phyloP scores from a whole-genome alignment of 2,797 vertebrate species.

The Staurois parvus region DNA sequence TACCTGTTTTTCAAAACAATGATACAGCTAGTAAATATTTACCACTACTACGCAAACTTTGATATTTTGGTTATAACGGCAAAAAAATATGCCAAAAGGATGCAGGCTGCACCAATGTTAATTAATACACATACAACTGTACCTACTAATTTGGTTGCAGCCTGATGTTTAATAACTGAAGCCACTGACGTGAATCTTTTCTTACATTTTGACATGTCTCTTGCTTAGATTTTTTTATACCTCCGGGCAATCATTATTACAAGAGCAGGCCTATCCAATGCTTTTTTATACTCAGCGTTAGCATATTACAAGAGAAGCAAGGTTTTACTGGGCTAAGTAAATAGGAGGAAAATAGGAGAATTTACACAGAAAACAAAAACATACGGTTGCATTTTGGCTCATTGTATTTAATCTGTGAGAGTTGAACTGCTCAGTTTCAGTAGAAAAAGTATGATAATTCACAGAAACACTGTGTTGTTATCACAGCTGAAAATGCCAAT shows the following conservation, averaged over 20 bases:
- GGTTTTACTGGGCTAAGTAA: neutral
- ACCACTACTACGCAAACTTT: neutral
- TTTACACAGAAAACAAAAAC: neutral
- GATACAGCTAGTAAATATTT: neutral
- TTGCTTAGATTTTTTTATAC: neutral
- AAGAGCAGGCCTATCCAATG: neutral
- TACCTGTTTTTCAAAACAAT: neutral
- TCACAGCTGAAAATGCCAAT: neutral
- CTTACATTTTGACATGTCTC: neutral
- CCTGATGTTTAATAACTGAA: neutral
- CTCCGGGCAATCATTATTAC: neutral
- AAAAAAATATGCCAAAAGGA: no score
- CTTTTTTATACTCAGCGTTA: neutral
- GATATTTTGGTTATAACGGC: no score
- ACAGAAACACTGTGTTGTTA: slow-evolving; percentile 7
- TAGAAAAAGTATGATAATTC: neutral
- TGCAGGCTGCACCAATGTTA: no score
- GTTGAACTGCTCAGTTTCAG: neutral
- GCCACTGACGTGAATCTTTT: neutral
- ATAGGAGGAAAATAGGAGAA: neutral
- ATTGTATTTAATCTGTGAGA: neutral
- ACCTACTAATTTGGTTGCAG: neutral
- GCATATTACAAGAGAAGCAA: neutral
- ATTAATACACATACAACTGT: no score
- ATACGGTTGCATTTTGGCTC: neutral